Evolutionary conservation across 2,888 invertebrate genomes (phyloP).

Genomic region (Temnothorax ravouxi): DNA sequence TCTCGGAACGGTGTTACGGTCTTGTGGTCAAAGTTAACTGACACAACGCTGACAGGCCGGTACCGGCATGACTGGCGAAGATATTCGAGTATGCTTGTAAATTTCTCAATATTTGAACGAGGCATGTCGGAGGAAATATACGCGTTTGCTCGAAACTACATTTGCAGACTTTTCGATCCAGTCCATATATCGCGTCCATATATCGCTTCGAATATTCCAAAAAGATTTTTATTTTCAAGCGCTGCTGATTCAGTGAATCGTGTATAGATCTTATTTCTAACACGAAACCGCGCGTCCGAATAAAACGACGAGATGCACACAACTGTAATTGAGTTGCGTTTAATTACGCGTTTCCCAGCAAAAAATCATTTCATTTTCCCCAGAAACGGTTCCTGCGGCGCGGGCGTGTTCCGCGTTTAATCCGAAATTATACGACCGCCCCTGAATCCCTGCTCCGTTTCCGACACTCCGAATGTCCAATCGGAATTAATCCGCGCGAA

Average conservation of each 20-base stretch:
- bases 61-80: conserved; percentile 34
- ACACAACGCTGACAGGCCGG: conserved; percentile 17
- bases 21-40: conserved; percentile 43
- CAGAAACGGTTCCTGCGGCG: conserved; percentile 9
- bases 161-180: not conserved
- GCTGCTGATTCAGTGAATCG: not conserved
- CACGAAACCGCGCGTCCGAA: not conserved
- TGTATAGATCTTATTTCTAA: conserved; percentile 12
- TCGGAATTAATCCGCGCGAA: conserved; percentile 56
- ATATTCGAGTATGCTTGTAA: conserved; percentile 40
- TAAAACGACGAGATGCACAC: conserved; percentile 1
- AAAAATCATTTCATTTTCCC: conserved; percentile 45
- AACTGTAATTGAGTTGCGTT: conserved; percentile 37
- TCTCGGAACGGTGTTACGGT: conserved; percentile 27
- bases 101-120: conserved; percentile 20
- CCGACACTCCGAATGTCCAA: conserved; percentile 49
- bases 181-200: not conserved
- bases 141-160: conserved; percentile 10
- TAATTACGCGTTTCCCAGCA: conserved; percentile 31
- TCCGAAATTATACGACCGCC: conserved; percentile 39
- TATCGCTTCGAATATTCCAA: not conserved
- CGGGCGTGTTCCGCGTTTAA: conserved; percentile 39
- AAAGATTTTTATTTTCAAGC: not conserved
- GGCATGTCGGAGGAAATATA: not conserved
- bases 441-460: conserved; percentile 13